Conservation (phyloP, 2,888 invertebrate species). For the Epirrhoe tristata region DNA sequence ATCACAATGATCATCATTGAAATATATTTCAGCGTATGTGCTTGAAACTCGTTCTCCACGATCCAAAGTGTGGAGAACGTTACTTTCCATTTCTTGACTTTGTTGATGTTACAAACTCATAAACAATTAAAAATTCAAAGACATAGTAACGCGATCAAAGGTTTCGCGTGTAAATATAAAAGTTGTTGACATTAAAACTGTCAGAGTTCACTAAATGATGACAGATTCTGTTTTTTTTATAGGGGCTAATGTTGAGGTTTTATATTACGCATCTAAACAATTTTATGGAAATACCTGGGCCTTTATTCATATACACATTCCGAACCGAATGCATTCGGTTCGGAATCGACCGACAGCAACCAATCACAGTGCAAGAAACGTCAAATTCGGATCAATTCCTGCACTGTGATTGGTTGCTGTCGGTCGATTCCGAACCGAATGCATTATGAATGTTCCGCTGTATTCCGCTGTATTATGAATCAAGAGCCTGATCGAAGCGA, state of each 20-base stretch:
- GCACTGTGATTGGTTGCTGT: too few species aligned
- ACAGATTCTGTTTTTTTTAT: not conserved
- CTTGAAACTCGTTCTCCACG: constrained; percentile 64
- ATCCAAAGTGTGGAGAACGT: constrained; percentile 52
- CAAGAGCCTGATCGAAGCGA: too few species aligned
- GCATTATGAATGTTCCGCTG: too few species aligned
- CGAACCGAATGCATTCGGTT: not conserved
- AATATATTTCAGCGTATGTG: constrained; percentile 71
- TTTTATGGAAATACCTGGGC: too few species aligned
- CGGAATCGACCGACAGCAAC: too few species aligned
- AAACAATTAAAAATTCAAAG: constrained; percentile 3
- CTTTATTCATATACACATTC: too few species aligned
- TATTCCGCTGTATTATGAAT: too few species aligned
- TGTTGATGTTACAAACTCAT: constrained; percentile 4
- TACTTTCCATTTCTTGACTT: constrained; percentile 51
- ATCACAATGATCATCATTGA: constrained; percentile 58
- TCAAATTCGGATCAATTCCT: too few species aligned
- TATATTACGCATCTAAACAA: not conserved
- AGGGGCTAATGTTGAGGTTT: not conserved
- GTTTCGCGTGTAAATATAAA: not conserved
- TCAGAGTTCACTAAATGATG: not conserved
- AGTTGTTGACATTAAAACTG: not conserved
- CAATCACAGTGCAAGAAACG: too few species aligned
- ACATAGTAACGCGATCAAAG: not conserved
- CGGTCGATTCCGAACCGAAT: too few species aligned